Base-by-base conservation (phyloP, 1,140 invertebrate species). In the Trigoniulus corallinus region DNA sequence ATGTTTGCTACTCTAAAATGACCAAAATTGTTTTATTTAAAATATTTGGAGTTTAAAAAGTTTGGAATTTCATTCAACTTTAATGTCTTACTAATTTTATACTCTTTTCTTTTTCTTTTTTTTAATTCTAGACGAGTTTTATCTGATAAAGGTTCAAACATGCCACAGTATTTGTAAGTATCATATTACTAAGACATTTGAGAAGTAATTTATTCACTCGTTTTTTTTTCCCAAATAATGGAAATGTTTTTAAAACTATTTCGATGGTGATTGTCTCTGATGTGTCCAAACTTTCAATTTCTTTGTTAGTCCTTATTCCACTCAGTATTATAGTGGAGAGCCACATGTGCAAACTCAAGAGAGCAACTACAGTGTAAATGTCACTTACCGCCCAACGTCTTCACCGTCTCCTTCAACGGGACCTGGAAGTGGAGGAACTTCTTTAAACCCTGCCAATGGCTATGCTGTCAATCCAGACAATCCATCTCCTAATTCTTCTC, bases 401-500 rank as follows among this genome's bases (percentile, higher is more conserved):
- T 34, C 29, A 7, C 29, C 29, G 29, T 7, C 29, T 15, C 29
- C 29, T 7, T 34, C 29, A 34, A 34, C 29, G 7, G 29, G 29
- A 7, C n/a, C n/a, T n/a, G n/a, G n/a, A n/a, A n/a, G n/a, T n/a
- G n/a, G n/a, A n/a, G n/a, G n/a, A n/a, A n/a, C n/a, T n/a, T 7
- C 7, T 34, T 7, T 34, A 7, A 34, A 34, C 45, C 67, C 71
- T 58, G 69, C 72, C 49, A 74, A 74, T 64, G 73, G 72, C 47
- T 72, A 74, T 62, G 64, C 71, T 45, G 49, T 49, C 40, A 51
- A 52, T 34, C 21, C 37, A 51, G 73, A 73, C 58, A 72, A 66
- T 52, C 71, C 72, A 61, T 75, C 72, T 53, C 64, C 74, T 43
- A 72, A 71, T 59, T 73, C 72, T 46, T 73, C 72, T 25, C 68